A percentile compares a stretch with the other conserved stretches of the same genome.
These are phyloP conservation scores for Eledona agricola DNA, from an alignment of 2,888 invertebrate species.

Conservation along the genomic window DNA sequence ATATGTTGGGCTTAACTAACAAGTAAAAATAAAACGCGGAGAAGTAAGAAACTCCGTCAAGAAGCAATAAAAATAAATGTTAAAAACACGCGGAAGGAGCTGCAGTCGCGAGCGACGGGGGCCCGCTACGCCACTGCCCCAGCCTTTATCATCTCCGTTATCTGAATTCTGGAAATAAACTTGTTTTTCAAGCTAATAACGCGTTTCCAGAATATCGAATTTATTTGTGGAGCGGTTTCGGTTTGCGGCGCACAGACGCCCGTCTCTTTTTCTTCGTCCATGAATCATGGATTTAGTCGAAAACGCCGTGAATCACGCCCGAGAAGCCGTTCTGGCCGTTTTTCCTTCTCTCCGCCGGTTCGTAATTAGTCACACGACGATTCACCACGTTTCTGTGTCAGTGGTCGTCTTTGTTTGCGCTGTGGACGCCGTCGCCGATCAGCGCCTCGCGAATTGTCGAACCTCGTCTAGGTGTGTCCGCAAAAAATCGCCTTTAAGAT, in stretches of 20 bases:
- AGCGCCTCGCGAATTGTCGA: slow-evolving; percentile 1
- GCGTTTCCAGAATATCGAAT: slow-evolving; percentile 28
- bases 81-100: no score
- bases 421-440: no score
- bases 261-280: slow-evolving; percentile 15
- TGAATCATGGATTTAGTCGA: slow-evolving; percentile 20
- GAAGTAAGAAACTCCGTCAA: no score
- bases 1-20: no score
- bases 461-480: slow-evolving; percentile 26
- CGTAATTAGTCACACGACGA: no score
- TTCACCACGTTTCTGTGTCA: no score
- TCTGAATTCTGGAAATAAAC: slow-evolving; percentile 29
- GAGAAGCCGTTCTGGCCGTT: slow-evolving; percentile 1
- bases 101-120: no score
- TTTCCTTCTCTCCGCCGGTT: no score
- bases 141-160: slow-evolving; percentile 17
- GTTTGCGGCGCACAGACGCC: slow-evolving; percentile 13
- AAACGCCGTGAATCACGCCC: not conserved
- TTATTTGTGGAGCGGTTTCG: slow-evolving; percentile 26
- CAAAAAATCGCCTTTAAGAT: slow-evolving; percentile 30
- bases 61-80: no score
- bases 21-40: no score
- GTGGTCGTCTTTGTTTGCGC: no score
- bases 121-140: no score
- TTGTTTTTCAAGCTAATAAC: slow-evolving; percentile 33